These are phyloP conservation scores for Adelognathus sp. DNA, from an alignment of 2,888 invertebrate genomes.

Conservation along the genomic window DNA sequence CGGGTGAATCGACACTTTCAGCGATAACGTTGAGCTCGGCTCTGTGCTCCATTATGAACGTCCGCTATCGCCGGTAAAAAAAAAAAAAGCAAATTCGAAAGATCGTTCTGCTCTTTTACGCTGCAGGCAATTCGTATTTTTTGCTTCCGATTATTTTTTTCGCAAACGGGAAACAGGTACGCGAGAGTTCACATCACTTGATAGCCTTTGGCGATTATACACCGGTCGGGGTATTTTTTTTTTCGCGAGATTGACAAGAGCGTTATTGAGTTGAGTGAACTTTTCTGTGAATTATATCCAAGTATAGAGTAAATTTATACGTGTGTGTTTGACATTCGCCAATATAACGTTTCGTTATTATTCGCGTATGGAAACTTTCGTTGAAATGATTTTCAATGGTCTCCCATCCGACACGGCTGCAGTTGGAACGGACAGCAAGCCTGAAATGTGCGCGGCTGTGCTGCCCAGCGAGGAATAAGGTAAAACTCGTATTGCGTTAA, in stretches of 20 bases:
- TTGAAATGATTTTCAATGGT: slow-evolving; percentile 19
- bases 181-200: not conserved
- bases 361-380: slow-evolving; percentile 11
- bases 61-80: not conserved
- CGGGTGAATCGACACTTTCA: slow-evolving; percentile 42
- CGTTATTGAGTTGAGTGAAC: slow-evolving; percentile 2
- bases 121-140: not conserved
- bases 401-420: not conserved
- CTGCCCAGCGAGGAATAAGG: not conserved
- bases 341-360: not conserved
- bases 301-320: not conserved
- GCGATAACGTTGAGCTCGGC: slow-evolving; percentile 20
- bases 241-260: not conserved
- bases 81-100: not conserved
- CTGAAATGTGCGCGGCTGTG: not conserved
- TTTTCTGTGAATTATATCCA: not conserved
- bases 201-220: not conserved
- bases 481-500: not conserved
- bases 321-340: not conserved
- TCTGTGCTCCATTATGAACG: not conserved
- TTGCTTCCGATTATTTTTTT: not conserved
- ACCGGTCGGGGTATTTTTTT: no score
- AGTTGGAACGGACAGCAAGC: not conserved
- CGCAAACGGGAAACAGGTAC: not conserved
- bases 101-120: not conserved